These are phyloP conservation scores for Tragelaphus scriptus DNA, from an alignment of 2,113 vertebrate species.

Conservation along the genomic window DNA sequence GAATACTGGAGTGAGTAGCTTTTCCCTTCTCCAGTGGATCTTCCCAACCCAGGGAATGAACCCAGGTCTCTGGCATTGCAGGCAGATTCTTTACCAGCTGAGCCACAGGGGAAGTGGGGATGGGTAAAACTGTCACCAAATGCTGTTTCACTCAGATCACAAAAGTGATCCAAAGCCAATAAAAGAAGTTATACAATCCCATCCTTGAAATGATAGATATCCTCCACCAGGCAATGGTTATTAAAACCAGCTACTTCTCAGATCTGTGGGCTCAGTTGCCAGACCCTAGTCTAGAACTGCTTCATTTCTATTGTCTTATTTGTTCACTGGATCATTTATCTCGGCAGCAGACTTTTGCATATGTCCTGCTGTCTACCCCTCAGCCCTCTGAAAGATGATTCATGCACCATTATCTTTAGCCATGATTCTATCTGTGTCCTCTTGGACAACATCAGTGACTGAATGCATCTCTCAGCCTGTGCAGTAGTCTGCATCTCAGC, in stretches of 20 bases:
- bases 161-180: background rate
- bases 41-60: background rate
- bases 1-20: background rate
- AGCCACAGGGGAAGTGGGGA: background rate
- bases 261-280: background rate
- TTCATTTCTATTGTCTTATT: background rate
- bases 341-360: background rate
- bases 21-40: background rate
- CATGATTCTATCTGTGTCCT: background rate
- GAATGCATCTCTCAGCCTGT: background rate
- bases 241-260: background rate
- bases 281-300: background rate
- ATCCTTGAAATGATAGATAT: background rate
- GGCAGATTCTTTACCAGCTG: background rate
- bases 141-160: background rate
- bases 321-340: background rate
- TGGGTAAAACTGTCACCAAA: background rate
- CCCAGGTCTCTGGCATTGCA: background rate
- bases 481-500: background rate
- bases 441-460: background rate
- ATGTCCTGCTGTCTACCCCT: background rate
- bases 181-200: background rate
- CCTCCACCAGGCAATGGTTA: background rate
- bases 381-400: background rate
- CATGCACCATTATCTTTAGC: background rate